Percentiles rank a stretch among this genome's conserved stretches.
Conservation (phyloP, 2,797 vertebrate species). For the Melanotaenia maccullochi region DNA sequence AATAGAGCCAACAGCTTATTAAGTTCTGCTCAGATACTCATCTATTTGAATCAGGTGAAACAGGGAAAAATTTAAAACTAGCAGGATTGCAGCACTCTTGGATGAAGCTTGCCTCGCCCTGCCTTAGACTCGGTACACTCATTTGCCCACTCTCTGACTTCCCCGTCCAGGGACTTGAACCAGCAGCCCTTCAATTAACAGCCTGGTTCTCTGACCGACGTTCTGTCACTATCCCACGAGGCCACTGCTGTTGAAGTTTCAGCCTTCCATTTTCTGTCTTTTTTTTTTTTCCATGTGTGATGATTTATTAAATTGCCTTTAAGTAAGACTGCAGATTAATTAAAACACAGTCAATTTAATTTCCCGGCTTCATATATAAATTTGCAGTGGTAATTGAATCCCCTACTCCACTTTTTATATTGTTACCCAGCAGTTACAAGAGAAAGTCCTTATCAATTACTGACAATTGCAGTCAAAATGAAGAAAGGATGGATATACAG, state of each 20-base stretch:
- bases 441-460: slow-evolving; percentile 70
- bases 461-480: slow-evolving; percentile 45
- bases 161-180: slow-evolving; percentile 76
- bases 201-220: slow-evolving; percentile 48
- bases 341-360: slow-evolving; percentile 84
- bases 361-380: slow-evolving; percentile 78
- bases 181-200: slow-evolving; percentile 75
- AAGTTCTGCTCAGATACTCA: too few species aligned
- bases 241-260: slow-evolving; percentile 56
- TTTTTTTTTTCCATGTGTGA: slow-evolving; percentile 55
- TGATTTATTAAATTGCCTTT: slow-evolving; percentile 85
- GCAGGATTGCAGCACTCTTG: neutral
- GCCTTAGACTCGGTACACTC: slow-evolving; percentile 2
- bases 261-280: slow-evolving; percentile 60
- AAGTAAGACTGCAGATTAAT: slow-evolving; percentile 86
- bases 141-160: slow-evolving; percentile 20
- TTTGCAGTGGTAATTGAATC: slow-evolving; percentile 82
- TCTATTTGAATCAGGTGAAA: too few species aligned
- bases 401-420: slow-evolving; percentile 63
- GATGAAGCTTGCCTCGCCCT: too few species aligned
- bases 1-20: too few species aligned
- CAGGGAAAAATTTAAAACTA: too few species aligned
- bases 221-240: slow-evolving; percentile 57
- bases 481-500: slow-evolving; percentile 56
- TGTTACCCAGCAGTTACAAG: slow-evolving; percentile 61